Conservation (phyloP, 1,140 invertebrate genomes). For the Agrilus planipennis region DNA sequence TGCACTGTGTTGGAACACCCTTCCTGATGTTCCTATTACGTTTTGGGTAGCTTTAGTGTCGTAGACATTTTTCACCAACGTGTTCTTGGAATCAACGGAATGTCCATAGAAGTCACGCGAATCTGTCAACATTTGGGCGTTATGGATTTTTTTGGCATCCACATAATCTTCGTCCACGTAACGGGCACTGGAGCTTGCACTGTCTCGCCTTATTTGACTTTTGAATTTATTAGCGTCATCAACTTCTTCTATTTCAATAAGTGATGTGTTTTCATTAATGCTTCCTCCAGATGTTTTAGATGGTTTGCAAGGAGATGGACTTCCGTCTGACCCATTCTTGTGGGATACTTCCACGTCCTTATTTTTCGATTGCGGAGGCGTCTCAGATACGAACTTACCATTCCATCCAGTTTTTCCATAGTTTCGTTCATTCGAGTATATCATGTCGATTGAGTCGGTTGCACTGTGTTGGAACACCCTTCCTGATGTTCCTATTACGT, state of each 20-base stretch:
- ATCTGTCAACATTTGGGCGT: slow-evolving; percentile 18
- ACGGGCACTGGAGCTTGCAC: neutral
- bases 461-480: slow-evolving; percentile 22
- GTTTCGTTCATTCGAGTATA: slow-evolving; percentile 29
- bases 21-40: slow-evolving; percentile 25
- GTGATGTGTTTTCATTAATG: too few species aligned
- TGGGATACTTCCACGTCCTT: neutral
- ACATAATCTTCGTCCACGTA: slow-evolving; percentile 19
- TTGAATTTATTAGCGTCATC: too few species aligned
- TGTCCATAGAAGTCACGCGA: slow-evolving; percentile 28
- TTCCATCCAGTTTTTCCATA: slow-evolving; percentile 31
- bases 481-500: slow-evolving; percentile 25
- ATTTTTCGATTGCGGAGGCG: slow-evolving; percentile 11
- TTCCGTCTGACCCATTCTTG: slow-evolving; percentile 2
- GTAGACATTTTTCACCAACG: slow-evolving; percentile 24
- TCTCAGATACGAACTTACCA: slow-evolving; percentile 26
- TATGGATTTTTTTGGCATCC: slow-evolving; percentile 17
- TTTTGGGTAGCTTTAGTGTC: slow-evolving; percentile 28
- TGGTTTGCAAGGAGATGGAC: neutral
- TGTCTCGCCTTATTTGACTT: neutral
- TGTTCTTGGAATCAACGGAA: slow-evolving; percentile 17
- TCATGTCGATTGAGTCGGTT: slow-evolving; percentile 21
- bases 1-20: slow-evolving; percentile 20
- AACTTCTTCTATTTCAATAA: too few species aligned
- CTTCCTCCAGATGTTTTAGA: too few species aligned